Percentiles rank a stretch among this genome's conserved stretches.
Evolutionary conservation across 2,797 vertebrate species (phyloP).

Genomic region (Poeciliopsis gracilis): DNA sequence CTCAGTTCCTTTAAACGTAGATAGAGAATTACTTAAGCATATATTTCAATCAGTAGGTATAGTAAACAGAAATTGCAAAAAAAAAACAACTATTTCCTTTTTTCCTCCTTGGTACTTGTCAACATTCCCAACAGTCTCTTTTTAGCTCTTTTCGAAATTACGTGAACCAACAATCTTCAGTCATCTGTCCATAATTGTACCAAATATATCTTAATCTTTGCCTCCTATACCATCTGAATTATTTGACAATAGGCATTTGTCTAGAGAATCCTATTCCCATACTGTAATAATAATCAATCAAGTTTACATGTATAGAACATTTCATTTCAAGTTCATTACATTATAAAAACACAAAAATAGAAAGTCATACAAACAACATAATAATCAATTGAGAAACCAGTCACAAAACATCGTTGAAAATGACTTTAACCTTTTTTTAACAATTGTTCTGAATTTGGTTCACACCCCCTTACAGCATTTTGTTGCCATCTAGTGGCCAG

Average conservation of each 20-base stretch:
- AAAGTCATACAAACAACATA: no score
- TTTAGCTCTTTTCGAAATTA: not conserved
- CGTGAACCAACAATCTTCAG: not conserved
- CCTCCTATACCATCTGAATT: not conserved
- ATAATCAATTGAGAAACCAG: no score
- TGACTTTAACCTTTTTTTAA: not conserved
- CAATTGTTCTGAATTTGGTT: not conserved
- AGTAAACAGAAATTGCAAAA: not conserved
- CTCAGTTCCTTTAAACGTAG: not conserved
- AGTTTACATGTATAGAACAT: no score
- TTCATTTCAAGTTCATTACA: no score
- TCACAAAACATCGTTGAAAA: not conserved
- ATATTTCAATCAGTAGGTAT: not conserved
- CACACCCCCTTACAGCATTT: not conserved
- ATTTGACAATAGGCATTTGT: not conserved
- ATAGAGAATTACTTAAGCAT: not conserved
- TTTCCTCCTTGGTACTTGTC: not conserved
- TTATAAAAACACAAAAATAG: no score
- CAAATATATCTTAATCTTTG: not conserved
- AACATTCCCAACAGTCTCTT: not conserved
- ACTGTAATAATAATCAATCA: not conserved
- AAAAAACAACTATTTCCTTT: not conserved
- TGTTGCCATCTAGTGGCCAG: not conserved
- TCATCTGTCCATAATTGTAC: not conserved
- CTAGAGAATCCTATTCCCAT: not conserved